Evolutionary conservation across 1,140 invertebrate genomes (phyloP).

Genomic region (Cyphomyrmex costatus): DNA sequence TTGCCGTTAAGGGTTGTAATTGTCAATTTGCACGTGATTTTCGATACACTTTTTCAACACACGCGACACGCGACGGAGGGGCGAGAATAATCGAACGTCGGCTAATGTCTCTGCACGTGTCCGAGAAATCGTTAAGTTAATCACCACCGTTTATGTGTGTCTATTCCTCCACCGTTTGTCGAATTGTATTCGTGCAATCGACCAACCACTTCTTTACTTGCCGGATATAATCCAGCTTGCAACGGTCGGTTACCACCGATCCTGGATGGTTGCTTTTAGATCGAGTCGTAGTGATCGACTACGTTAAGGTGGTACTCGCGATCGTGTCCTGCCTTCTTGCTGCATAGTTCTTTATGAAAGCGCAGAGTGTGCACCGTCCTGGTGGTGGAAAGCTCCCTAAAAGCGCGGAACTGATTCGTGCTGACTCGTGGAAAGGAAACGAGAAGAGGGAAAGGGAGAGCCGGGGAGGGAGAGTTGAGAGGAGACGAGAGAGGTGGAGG

Average conservation of each 20-base stretch:
- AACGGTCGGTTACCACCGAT: constrained; percentile 49
- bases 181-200: not conserved
- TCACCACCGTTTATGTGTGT: constrained; percentile 6
- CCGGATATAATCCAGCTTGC: constrained; percentile 6
- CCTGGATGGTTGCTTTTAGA: constrained; percentile 61
- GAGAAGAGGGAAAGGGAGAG: not conserved
- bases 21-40: constrained; percentile 16
- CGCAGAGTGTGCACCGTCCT: constrained; percentile 38
- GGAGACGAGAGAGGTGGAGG: constrained; percentile 50
- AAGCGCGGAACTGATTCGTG: constrained; percentile 45
- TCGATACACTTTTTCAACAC: constrained; percentile 49
- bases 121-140: not conserved
- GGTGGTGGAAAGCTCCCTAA: constrained; percentile 78
- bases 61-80: constrained; percentile 10
- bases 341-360: constrained; percentile 73
- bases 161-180: not conserved
- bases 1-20: not conserved
- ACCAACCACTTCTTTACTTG: constrained; percentile 44
- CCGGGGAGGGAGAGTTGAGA: constrained; percentile 32
- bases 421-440: constrained; percentile 53
- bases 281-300: constrained; percentile 64
- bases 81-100: not conserved
- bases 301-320: constrained; percentile 66
- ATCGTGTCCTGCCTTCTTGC: constrained; percentile 46
- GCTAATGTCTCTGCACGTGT: not conserved